These are phyloP conservation scores for Hermaeophaga mercurialis DNA, from an alignment of 2,888 invertebrate species.

Conservation along the genomic window DNA sequence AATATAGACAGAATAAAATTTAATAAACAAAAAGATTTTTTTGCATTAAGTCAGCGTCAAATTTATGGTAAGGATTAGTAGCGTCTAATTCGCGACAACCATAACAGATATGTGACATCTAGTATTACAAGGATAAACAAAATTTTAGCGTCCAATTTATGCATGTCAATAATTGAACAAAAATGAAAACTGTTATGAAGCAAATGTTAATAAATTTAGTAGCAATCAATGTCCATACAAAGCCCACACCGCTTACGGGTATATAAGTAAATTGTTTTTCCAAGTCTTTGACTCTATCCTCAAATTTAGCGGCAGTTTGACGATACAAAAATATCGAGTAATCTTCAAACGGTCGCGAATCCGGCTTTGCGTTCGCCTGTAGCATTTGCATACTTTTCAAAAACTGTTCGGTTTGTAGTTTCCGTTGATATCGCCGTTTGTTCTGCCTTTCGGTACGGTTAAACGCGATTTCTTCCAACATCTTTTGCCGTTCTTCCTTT, in stretches of 20 bases:
- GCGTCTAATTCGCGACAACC: too few species aligned
- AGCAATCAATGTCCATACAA: constrained; percentile 2
- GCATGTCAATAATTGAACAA: too few species aligned
- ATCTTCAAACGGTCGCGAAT: constrained; percentile 73
- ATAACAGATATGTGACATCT: too few species aligned
- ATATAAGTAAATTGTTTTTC: constrained; percentile 73
- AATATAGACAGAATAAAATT: too few species aligned
- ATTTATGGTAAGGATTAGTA: too few species aligned
- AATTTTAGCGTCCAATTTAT: too few species aligned
- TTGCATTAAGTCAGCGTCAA: too few species aligned
- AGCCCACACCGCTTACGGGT: constrained; percentile 64
- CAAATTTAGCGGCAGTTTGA: constrained; percentile 83
- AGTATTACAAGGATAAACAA: too few species aligned
- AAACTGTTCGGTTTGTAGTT: constrained; percentile 81
- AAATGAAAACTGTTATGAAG: too few species aligned
- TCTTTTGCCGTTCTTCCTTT: constrained; percentile 76
- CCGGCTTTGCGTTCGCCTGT: constrained; percentile 73
- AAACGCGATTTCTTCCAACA: constrained; percentile 74
- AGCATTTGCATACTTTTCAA: constrained; percentile 85
- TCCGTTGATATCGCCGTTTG: constrained; percentile 70
- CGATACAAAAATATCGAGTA: constrained; percentile 85
- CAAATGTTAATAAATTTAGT: too few species aligned
- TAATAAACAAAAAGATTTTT: too few species aligned
- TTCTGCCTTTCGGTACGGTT: constrained; percentile 68
- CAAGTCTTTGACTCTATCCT: constrained; percentile 81